Conservation (phyloP, 2,888 invertebrate genomes). For the Pristionchus japonicus region DNA sequence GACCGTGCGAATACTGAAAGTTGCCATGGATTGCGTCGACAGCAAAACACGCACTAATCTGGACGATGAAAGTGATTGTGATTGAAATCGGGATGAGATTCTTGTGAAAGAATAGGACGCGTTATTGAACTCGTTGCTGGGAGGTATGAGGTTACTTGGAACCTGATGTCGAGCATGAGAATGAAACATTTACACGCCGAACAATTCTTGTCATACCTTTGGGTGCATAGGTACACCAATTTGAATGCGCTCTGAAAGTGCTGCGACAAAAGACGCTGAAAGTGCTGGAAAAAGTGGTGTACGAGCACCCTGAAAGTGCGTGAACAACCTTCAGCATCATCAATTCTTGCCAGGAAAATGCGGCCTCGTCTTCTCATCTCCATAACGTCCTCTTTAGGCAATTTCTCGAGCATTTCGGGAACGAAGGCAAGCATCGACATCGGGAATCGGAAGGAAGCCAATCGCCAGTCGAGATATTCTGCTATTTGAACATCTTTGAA, state of each 20-base stretch:
- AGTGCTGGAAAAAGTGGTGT: constrained; percentile 1
- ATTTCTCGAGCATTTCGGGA: neutral
- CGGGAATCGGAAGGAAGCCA: neutral
- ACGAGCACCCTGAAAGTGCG: neutral
- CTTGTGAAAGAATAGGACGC: neutral
- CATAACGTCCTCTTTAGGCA: neutral
- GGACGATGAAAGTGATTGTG: too few relatives aligned
- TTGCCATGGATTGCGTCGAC: too few relatives aligned
- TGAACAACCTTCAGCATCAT: neutral
- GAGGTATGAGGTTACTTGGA: neutral
- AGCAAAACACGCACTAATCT: too few relatives aligned
- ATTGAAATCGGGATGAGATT: neutral
- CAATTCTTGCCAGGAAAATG: neutral
- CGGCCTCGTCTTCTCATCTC: constrained; percentile 24
- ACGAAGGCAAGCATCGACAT: neutral
- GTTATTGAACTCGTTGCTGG: neutral
- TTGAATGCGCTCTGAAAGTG: neutral
- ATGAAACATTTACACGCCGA: neutral
- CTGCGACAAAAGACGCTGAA: neutral
- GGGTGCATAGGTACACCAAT: neutral
- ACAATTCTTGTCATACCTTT: neutral
- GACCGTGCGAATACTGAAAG: constrained; percentile 51
- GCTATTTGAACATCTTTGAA: neutral
- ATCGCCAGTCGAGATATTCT: constrained; percentile 11
- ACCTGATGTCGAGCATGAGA: neutral